Base-by-base conservation (phyloP, 2,888 invertebrate species). In the Tillus elongatus region DNA sequence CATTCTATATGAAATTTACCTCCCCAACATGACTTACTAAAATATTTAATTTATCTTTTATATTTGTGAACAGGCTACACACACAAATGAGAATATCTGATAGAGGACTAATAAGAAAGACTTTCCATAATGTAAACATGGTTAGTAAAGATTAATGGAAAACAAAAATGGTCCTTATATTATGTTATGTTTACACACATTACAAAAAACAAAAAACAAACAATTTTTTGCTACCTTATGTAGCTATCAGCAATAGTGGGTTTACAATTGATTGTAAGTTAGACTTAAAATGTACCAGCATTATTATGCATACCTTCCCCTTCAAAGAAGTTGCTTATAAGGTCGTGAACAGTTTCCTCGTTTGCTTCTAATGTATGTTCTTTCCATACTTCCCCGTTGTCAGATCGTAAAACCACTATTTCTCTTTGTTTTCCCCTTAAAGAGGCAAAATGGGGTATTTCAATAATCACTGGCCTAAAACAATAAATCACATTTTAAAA, bases 351-450 rank as follows among this genome's bases (percentile, higher is more conserved):
- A 32, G 86, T 84, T 57, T 90, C 87, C 58, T 90, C 89, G 36
- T 77, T 82, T 39, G 88, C 85, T 56, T 84, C 81, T 41, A 88
- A 65, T 24, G 83, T 82, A 62, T 98, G 98, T 60, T 98, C 98
- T 46, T 90, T 85, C 98, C 98, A 98, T 15, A 87, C 90, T 64
- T 97, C 95, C 11, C 98, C 98, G 55, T 96, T 93, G 66, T 98
- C 97, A 2, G 95, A 95, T 33, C 97, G 78, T 44, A 98, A 69
- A 47, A 98, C 86, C 24, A 96, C 85, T 33, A 98, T 91, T 72
- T 98, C 98, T 3, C 98, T 77, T 62, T 98, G 97, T 50, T 82
- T 84, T 40, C 91, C 93, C 40, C 91, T 77, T 36, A 92, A 69
- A 0, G 96, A 89, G 0, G 97, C 97, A 70, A 95, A 97, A 67